These are phyloP conservation scores for Hesperia comma DNA, from an alignment of 2,888 invertebrate species.

Conservation along the genomic window DNA sequence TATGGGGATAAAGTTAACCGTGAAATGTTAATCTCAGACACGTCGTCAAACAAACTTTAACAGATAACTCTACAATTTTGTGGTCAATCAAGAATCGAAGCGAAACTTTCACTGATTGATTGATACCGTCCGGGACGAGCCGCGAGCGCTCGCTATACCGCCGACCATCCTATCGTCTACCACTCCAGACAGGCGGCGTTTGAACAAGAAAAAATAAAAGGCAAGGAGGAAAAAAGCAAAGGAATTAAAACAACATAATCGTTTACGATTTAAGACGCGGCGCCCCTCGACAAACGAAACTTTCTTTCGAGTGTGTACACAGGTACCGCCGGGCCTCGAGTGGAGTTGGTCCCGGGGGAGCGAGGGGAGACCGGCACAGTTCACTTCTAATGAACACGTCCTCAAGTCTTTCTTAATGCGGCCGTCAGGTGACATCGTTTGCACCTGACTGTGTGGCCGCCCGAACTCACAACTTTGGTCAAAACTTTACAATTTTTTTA, in stretches of 20 bases:
- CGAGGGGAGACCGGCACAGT: conserved; percentile 67
- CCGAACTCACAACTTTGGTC: neutral
- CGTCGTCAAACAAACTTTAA: no score
- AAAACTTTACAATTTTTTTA: neutral
- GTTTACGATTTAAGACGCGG: conserved; percentile 78
- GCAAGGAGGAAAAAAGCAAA: conserved; percentile 76
- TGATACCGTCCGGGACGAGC: no score
- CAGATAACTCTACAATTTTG: no score
- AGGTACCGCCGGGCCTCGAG: conserved; percentile 81
- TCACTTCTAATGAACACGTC: conserved; percentile 78
- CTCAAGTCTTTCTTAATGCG: conserved; percentile 73
- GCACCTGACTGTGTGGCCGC: conserved; percentile 60
- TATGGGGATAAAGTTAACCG: no score
- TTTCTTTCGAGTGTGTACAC: conserved; percentile 81
- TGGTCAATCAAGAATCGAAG: no score
- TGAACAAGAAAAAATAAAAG: conserved; percentile 72
- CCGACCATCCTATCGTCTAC: conserved; percentile 49
- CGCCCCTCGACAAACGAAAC: conserved; percentile 79
- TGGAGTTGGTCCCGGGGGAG: conserved; percentile 80
- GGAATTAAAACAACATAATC: conserved; percentile 83
- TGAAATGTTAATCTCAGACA: no score
- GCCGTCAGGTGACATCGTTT: conserved; percentile 65
- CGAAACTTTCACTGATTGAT: no score
- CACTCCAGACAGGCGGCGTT: conserved; percentile 80
- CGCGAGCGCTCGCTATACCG: no score